phyloP scores from a whole-genome alignment of 2,113 vertebrate species.

The Callocephalon fimbriatum region DNA sequence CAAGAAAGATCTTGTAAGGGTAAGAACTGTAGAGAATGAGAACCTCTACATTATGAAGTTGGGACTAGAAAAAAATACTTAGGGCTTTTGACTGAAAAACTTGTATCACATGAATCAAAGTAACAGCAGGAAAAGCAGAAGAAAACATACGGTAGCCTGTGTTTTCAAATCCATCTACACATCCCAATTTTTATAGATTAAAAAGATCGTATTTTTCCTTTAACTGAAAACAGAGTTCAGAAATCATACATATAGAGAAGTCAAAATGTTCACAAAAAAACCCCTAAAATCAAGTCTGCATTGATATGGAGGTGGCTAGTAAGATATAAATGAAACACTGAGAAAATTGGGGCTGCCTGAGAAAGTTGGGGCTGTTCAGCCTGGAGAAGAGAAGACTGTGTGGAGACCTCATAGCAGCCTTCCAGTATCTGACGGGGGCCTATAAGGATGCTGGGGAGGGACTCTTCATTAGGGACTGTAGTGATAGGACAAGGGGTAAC shows the following conservation, averaged over 20 bases:
- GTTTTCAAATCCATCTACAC: background rate
- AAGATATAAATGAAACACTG: background rate
- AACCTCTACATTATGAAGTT: fast-evolving
- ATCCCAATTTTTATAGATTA: background rate
- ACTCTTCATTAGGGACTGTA: too few relatives aligned
- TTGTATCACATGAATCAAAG: background rate
- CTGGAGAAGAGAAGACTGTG: too few relatives aligned
- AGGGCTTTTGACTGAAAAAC: background rate
- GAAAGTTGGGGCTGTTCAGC: too few relatives aligned
- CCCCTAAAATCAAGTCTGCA: background rate
- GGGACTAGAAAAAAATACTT: background rate
- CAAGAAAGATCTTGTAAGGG: background rate
- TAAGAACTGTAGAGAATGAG: background rate
- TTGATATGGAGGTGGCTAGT: background rate
- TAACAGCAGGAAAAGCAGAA: background rate
- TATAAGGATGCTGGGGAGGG: too few relatives aligned
- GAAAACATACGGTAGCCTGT: fast-evolving
- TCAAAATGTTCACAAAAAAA: background rate
- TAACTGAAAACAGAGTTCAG: background rate
- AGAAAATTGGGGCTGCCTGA: too few relatives aligned
- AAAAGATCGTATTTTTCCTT: background rate
- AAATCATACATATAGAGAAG: background rate
- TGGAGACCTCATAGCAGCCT: too few relatives aligned
- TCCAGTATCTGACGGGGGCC: too few relatives aligned
- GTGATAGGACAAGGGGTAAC: too few relatives aligned